Evolutionary conservation across 1,140 invertebrate genomes (phyloP), one percentile per base, ranked within the genome.

Genomic region (Polyergus mexicanus): DNA sequence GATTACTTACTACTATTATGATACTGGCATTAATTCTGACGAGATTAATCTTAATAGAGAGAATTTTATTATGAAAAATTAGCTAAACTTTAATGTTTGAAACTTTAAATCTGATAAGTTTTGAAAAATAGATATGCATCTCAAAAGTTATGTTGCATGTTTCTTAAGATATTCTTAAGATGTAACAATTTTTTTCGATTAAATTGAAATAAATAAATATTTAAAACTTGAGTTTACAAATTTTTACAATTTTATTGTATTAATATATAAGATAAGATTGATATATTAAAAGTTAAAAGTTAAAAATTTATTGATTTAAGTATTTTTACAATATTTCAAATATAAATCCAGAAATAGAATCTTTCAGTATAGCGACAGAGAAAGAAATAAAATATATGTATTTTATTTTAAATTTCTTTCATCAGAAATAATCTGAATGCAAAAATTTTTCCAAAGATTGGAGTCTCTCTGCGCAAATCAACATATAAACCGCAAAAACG

Each of bases 381-480:
- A 22, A 28, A 19, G 25, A 11, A 41, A 44, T 19, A 44, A 58
- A 83, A 47, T 60, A 47, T 60, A 47, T 47, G 4, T 19, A 25
- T 35, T 62, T 76, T 78, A 66, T 38, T 13, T 58, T 47, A 58
- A 58, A 60, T n/a, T 60, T 19, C 10, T 58, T 60, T 72, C 32
- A 25, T 19, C 25, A 10, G 25, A 28, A 58, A 81, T 81, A 81
- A 81, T 72, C 38, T 28, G n/a, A 47, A 72, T 74, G 44, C 78
- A 13, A 38, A 51, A 69, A 60, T 81, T 58, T 81, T 22, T 81
- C 60, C 25, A 19, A 19, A 60, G 38, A 32, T 74, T 38, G 54
- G 38, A 81, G 32, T 60, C 78, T 19, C 28, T 7, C 3, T n/a
- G 22, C 5, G 3, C 11, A 25, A 25, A 32, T 44, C 13, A 25